Evolutionary conservation across 1,140 invertebrate genomes (phyloP).

Genomic region (Thaumetopoea pityocampa): DNA sequence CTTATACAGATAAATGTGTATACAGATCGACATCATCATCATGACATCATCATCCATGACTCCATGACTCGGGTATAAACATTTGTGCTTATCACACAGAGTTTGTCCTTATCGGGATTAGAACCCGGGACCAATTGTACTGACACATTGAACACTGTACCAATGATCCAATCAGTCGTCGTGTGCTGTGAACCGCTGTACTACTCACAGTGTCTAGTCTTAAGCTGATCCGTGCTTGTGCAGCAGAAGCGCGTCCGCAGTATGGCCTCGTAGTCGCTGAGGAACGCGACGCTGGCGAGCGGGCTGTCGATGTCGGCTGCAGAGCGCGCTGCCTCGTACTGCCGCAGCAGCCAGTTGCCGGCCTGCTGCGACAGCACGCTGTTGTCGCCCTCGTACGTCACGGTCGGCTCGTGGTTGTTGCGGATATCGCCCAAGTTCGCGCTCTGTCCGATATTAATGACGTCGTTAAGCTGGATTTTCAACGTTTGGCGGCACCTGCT

Average conservation of each 20-base stretch:
- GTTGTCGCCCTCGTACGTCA: conserved; percentile 97
- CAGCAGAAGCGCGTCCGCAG: conserved; percentile 71
- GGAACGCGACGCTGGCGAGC: conserved; percentile 79
- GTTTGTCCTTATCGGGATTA: no score
- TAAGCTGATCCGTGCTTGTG: conserved; percentile 59
- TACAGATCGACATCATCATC: no score
- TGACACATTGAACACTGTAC: no score
- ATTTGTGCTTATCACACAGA: no score
- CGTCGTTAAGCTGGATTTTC: no score
- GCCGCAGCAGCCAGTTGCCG: conserved; percentile 90
- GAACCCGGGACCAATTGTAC: no score
- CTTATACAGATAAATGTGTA: no score
- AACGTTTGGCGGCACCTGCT: no score
- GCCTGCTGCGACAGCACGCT: conserved; percentile 96
- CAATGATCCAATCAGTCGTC: no score
- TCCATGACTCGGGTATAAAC: no score
- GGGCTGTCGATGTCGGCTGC: conserved; percentile 76
- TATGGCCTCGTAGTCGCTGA: conserved; percentile 75
- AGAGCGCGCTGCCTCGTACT: conserved; percentile 76
- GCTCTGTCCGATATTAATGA: conserved; percentile 24
- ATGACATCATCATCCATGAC: no score
- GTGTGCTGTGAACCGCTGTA: no score
- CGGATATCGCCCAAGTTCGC: conserved; percentile 86
- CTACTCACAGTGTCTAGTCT: conserved; percentile 79
- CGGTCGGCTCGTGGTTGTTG: conserved; percentile 93